Base-by-base conservation (phyloP, 2,113 vertebrate genomes). In the Lethenteron reissneri region DNA sequence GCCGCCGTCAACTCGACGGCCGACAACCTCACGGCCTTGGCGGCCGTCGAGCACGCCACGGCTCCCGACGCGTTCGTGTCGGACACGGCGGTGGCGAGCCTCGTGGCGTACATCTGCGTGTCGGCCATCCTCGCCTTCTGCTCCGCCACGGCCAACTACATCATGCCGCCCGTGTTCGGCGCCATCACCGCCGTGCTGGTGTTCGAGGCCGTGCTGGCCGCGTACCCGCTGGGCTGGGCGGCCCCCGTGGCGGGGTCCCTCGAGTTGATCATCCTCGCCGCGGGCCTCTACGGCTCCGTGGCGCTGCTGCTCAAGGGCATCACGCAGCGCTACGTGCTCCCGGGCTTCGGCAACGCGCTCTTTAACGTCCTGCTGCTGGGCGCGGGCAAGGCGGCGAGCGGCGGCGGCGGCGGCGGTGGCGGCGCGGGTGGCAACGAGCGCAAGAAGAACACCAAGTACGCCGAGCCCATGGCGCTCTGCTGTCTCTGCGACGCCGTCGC, bases 401-500 rank as follows among this genome's bases (percentile, higher is more conserved):
- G 25, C 3, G 25, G 25, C 4, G 25, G 25, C 75, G 80, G 79
- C 12, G 72, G 74, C 72, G 83, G 76, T 62, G 76, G 83, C 21
- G 81, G 85, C 71, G 81, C 76, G 58, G 72, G 79, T 4, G 84
- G 83, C 57, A 82, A 87, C 70, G 88, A 89, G 60, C 87, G 86
- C 75, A 87, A 87, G 71, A 90, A 88, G 79, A 89, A 90, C 72
- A 90, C 88, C 0, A 92, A 89, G 74, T 90, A 90, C 3, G 88
- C 86, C 0, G 88, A 92, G 77, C 86, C 88, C 1, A 86, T 88
- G 85, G 88, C 87, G 1, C 78, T 90, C 41, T 83, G 85, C 62
- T 85, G 85, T 76, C 82, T 90, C 78, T 88, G 85, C 1, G 83
- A 88, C 69, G 83, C 84, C 0, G 57, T 89, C 68, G 80, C 86